phyloP scores from a whole-genome alignment of 2,797 vertebrate species.

The Lagocephalus sceleratus region DNA sequence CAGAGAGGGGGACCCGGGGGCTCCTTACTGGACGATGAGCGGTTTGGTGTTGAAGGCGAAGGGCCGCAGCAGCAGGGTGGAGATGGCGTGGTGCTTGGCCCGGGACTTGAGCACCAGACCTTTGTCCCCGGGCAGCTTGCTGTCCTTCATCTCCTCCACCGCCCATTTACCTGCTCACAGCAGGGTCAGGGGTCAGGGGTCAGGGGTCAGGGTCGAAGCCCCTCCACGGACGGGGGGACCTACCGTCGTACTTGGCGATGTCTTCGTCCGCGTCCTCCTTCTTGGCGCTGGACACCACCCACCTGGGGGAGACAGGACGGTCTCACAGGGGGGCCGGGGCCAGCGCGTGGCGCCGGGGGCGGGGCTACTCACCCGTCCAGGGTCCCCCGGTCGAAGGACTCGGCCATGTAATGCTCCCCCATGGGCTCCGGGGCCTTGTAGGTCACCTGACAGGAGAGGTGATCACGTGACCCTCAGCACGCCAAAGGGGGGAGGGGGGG shows the following conservation, averaged over 20 bases:
- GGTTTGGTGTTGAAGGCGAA: conserved; percentile 89
- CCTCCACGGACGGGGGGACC: conserved; percentile 34
- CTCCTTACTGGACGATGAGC: conserved; percentile 92
- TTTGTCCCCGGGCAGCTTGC: conserved; percentile 91
- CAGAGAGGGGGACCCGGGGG: background rate
- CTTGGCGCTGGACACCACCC: conserved; percentile 92
- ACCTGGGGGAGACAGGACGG: conserved; percentile 68
- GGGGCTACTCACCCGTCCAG: conserved; percentile 84
- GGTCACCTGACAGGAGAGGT: conserved; percentile 79
- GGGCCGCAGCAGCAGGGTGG: conserved; percentile 85
- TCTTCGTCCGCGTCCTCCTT: conserved; percentile 94
- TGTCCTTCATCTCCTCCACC: conserved; percentile 93
- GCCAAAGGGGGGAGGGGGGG: background rate
- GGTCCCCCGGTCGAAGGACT: conserved; percentile 92
- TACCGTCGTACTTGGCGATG: conserved; percentile 96
- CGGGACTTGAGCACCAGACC: conserved; percentile 90
- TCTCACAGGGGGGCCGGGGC: background rate
- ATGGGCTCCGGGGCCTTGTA: conserved; percentile 92
- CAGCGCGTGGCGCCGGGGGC: background rate
- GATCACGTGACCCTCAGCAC: too few species aligned
- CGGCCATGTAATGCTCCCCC: conserved; percentile 90
- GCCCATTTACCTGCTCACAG: conserved; percentile 86
- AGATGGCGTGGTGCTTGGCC: conserved; percentile 97
- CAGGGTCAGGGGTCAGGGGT: too few species aligned
- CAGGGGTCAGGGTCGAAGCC: too few species aligned